These are phyloP conservation scores for Cecidostiba fungosa DNA, from an alignment of 2,888 invertebrate genomes.

Conservation along the genomic window DNA sequence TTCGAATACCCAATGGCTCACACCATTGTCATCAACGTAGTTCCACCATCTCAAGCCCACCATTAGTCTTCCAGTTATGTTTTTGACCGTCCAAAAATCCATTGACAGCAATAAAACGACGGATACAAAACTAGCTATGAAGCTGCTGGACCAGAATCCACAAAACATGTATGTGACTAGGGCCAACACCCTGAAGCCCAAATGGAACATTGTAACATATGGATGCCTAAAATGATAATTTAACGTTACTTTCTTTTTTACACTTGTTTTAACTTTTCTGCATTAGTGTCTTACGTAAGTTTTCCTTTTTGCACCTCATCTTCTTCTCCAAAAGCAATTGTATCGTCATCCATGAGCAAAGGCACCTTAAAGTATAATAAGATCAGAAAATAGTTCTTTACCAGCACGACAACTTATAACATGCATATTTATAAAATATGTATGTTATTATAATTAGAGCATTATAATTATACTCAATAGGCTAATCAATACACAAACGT, in stretches of 20 bases:
- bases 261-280: not conserved
- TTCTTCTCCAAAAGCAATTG: slow-evolving; percentile 93
- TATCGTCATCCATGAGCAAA: slow-evolving; percentile 90
- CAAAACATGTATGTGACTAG: slow-evolving; percentile 94
- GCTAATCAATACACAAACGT: not conserved
- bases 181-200: slow-evolving; percentile 92
- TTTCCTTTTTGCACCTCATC: slow-evolving; percentile 82
- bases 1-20: slow-evolving; percentile 99
- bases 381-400: not conserved
- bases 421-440: not conserved
- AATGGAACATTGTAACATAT: slow-evolving; percentile 94
- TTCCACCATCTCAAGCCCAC: slow-evolving; percentile 99
- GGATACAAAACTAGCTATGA: slow-evolving; percentile 97
- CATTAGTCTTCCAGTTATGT: slow-evolving; percentile 95
- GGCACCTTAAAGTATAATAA: slow-evolving; percentile 85
- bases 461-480: too few species aligned
- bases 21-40: slow-evolving; percentile 98
- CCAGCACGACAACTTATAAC: not conserved
- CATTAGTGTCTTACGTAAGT: slow-evolving; percentile 76
- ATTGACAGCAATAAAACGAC: slow-evolving; percentile 95
- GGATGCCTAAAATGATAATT: slow-evolving; percentile 87
- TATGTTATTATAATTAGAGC: too few species aligned
- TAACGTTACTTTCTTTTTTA: not conserved
- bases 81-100: slow-evolving; percentile 99
- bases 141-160: slow-evolving; percentile 92